Conservation (phyloP, 1,140 invertebrate species). For the Drosophila azteca region DNA sequence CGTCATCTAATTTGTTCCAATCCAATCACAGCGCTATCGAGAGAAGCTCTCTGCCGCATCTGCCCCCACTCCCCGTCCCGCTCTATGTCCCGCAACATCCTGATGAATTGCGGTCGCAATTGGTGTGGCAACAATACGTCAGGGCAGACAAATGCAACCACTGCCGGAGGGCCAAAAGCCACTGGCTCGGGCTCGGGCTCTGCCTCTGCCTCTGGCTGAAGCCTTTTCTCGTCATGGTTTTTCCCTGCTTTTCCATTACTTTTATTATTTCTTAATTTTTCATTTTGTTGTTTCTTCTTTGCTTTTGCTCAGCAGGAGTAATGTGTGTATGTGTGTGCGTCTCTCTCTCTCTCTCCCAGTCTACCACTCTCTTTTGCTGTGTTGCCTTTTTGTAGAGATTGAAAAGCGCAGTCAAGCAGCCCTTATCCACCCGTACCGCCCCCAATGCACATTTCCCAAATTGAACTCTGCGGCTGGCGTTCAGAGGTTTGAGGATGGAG, state of each 20-base stretch:
- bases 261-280: conserved; percentile 70
- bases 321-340: conserved; percentile 13
- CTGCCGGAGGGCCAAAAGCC: not conserved
- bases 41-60: no score
- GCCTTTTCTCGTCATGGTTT: no score
- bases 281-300: conserved; percentile 29
- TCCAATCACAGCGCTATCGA: conserved; percentile 7
- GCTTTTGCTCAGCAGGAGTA: conserved; percentile 6
- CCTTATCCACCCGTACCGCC: conserved; percentile 13
- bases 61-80: no score
- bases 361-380: not conserved
- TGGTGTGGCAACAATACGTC: not conserved
- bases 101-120: conserved; percentile 43
- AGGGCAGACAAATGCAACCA: conserved; percentile 33
- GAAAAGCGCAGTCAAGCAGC: conserved; percentile 77
- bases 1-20: conserved; percentile 64
- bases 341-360: not conserved
- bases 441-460: not conserved
- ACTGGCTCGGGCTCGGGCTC: no score
- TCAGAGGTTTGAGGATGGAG: conserved; percentile 12
- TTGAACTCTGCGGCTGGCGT: conserved; percentile 8
- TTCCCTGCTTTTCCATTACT: conserved; percentile 45
- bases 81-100: not conserved
- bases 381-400: conserved; percentile 67
- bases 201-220: no score